Evolutionary conservation across 2,888 invertebrate species (phyloP).

Genomic region (Limnephilus auricula): DNA sequence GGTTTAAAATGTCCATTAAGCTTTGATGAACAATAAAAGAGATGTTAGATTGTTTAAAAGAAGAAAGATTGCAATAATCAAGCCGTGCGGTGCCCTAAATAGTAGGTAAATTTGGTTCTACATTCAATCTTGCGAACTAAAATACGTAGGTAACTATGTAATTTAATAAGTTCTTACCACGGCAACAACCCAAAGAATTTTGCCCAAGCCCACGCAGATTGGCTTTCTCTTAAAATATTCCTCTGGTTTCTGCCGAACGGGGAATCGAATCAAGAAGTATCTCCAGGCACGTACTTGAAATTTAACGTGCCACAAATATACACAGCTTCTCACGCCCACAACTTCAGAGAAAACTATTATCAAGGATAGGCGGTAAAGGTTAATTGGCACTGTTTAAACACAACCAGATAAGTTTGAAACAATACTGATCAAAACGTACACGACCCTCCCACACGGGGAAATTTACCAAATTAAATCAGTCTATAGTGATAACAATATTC

Average conservation of each 20-base stretch:
- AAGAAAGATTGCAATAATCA: neutral
- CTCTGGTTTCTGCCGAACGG: neutral
- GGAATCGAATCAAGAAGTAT: neutral
- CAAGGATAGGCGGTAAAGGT: neutral
- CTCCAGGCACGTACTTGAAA: neutral
- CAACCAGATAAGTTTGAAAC: neutral
- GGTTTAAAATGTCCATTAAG: too few species aligned
- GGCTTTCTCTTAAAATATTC: neutral
- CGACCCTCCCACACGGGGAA: neutral
- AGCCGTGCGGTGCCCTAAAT: neutral
- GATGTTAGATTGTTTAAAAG: too few species aligned
- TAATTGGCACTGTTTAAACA: conserved; percentile 5
- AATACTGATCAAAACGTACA: neutral
- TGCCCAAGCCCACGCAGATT: neutral
- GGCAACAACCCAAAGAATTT: neutral
- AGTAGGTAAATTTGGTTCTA: neutral
- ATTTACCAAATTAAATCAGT: neutral
- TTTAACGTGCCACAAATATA: neutral
- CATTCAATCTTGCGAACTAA: neutral
- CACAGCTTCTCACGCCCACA: neutral
- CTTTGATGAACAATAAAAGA: too few species aligned
- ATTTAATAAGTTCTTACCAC: neutral
- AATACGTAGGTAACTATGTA: neutral
- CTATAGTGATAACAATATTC: neutral
- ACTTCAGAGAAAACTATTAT: neutral